A percentile compares a stretch with the other conserved stretches of the same genome.
Conservation (phyloP, 2,797 vertebrate genomes). For the Danionella dracula region DNA sequence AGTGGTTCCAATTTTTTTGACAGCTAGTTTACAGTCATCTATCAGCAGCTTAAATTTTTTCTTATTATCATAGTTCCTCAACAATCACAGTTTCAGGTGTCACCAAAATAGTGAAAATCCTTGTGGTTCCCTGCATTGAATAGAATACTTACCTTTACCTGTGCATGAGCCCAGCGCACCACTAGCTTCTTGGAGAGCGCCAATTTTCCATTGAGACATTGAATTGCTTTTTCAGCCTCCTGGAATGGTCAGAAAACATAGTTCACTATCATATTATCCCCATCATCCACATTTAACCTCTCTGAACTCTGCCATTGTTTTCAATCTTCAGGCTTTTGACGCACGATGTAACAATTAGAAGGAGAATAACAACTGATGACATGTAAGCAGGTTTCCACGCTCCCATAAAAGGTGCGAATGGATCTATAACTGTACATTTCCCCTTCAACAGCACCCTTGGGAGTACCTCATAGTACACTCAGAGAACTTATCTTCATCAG, state of each 20-base stretch:
- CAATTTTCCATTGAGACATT: constrained; percentile 94
- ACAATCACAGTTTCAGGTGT: too few relatives aligned
- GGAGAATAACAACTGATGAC: constrained; percentile 47
- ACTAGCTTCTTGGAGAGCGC: constrained; percentile 95
- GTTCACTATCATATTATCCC: neutral
- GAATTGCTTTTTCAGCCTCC: constrained; percentile 96
- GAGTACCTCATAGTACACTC: constrained; percentile 57
- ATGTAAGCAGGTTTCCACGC: constrained; percentile 33
- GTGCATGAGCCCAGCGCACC: constrained; percentile 93
- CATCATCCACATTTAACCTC: too few relatives aligned
- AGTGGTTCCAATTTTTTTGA: too few relatives aligned
- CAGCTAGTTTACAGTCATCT: too few relatives aligned
- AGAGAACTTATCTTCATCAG: neutral
- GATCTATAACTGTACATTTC: constrained; percentile 62
- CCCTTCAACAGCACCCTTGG: constrained; percentile 55
- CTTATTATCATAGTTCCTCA: too few relatives aligned
- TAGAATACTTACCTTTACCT: constrained; percentile 77
- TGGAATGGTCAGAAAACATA: constrained; percentile 45
- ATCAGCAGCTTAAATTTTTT: too few relatives aligned
- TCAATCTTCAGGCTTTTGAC: neutral
- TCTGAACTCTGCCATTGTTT: too few relatives aligned
- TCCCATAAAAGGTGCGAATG: constrained; percentile 5
- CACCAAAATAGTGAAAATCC: too few relatives aligned
- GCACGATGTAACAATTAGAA: constrained; percentile 27
- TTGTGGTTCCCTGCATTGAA: too few relatives aligned